phyloP scores from a whole-genome alignment of 2,113 vertebrate genomes.

The Xiphophorus couchianus region DNA sequence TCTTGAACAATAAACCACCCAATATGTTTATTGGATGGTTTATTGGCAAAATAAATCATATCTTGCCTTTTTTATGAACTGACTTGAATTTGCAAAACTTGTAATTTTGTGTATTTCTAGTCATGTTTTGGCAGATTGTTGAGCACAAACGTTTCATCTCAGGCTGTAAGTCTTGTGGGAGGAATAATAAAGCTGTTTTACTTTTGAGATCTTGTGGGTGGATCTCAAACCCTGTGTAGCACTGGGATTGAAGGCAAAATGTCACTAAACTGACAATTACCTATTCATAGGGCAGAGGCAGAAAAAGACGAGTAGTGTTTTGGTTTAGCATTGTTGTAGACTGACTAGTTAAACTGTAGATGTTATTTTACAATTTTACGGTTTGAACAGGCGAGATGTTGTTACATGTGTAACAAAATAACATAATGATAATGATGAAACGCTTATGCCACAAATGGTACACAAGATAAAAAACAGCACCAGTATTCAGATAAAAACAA shows the following conservation, averaged over 20 bases:
- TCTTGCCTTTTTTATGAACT: neutral
- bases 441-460: neutral
- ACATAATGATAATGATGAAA: neutral
- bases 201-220: conserved; percentile 38
- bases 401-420: neutral
- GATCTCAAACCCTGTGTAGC: conserved; percentile 38
- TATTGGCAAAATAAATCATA: neutral
- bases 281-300: conserved; percentile 44
- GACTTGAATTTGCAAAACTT: neutral
- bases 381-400: neutral
- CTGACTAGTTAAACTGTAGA: neutral
- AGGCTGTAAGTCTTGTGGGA: conserved; percentile 28
- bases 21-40: neutral
- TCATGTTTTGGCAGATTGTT: conserved; percentile 10
- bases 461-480: neutral
- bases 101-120: conserved; percentile 30
- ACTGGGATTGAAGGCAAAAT: conserved; percentile 51
- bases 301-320: conserved; percentile 45
- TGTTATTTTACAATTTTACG: neutral
- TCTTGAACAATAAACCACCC: neutral
- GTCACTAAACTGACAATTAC: conserved; percentile 51
- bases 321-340: conserved; percentile 26
- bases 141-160: neutral
- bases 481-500: neutral
- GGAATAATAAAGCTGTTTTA: conserved; percentile 34